A percentile compares a stretch with the other conserved stretches of the same genome.
Evolutionary conservation across 2,113 vertebrate genomes (phyloP).

Genomic region (Amia ocellicauda): DNA sequence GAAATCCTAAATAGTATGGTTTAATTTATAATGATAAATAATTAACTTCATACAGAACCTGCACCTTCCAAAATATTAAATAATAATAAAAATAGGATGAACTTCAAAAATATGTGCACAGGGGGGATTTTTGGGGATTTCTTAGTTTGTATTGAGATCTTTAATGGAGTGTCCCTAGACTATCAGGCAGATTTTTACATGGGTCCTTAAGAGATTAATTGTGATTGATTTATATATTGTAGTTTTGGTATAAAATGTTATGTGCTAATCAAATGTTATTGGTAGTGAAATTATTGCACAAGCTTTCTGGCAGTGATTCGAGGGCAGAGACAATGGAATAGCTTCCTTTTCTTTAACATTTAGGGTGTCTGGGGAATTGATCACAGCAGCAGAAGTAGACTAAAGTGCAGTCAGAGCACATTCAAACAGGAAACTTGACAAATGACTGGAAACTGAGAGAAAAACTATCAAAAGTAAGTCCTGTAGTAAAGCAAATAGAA

Average conservation of each 20-base stretch:
- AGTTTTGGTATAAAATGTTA: neutral
- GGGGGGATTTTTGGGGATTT: too few relatives aligned
- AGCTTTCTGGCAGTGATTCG: constrained; percentile 1
- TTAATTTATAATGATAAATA: too few relatives aligned
- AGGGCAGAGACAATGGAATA: neutral
- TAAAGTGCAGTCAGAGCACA: neutral
- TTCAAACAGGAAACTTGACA: neutral
- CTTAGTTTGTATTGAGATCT: too few relatives aligned
- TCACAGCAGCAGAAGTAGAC: neutral
- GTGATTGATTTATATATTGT: neutral
- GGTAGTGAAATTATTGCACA: neutral
- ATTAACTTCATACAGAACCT: too few relatives aligned
- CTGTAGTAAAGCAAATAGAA: too few relatives aligned
- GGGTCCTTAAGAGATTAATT: neutral
- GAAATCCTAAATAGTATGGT: too few relatives aligned
- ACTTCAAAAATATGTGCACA: too few relatives aligned
- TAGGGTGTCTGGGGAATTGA: neutral
- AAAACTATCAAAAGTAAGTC: too few relatives aligned
- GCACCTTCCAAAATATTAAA: neutral
- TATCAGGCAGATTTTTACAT: neutral
- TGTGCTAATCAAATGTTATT: neutral
- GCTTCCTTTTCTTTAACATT: neutral
- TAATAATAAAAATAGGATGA: neutral
- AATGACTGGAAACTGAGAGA: neutral
- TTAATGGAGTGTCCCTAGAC: neutral